Conservation (phyloP, 1,140 invertebrate genomes). For the Monomorium pharaonis region DNA sequence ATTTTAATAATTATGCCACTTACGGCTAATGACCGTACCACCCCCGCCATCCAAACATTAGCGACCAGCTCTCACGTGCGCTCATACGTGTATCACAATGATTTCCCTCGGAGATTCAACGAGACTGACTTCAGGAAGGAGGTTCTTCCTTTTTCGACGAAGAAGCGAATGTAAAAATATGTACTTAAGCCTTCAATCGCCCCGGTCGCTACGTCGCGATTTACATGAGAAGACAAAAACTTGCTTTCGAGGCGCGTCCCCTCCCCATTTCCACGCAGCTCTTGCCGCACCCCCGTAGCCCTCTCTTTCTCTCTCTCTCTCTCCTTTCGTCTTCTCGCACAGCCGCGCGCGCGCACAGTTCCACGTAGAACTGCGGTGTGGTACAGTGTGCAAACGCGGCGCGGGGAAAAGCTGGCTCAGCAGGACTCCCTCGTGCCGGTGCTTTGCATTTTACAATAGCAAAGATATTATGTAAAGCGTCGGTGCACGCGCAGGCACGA, state of each 20-base stretch:
- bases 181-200: constrained; percentile 74
- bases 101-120: background rate
- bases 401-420: constrained; percentile 78
- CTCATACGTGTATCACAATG: background rate
- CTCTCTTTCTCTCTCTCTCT: constrained; percentile 38
- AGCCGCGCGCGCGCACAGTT: constrained; percentile 1
- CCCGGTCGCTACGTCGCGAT: constrained; percentile 70
- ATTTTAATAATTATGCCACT: constrained; percentile 18
- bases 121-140: background rate
- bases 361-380: background rate
- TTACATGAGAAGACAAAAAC: constrained; percentile 79
- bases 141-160: constrained; percentile 9
- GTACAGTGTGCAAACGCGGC: constrained; percentile 58
- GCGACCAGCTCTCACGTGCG: too few relatives aligned
- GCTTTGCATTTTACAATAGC: constrained; percentile 83
- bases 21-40: constrained; percentile 8
- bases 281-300: background rate
- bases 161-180: constrained; percentile 73
- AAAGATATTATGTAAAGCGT: constrained; percentile 83
- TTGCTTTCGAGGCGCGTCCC: constrained; percentile 70
- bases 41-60: background rate
- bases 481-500: constrained; percentile 58
- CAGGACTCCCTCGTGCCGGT: constrained; percentile 70
- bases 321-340: constrained; percentile 14
- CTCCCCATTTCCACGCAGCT: constrained; percentile 12